Percentiles rank a stretch among this genome's conserved stretches.
Conservation (phyloP, 1,140 invertebrate species). For the Ips nitidus region DNA sequence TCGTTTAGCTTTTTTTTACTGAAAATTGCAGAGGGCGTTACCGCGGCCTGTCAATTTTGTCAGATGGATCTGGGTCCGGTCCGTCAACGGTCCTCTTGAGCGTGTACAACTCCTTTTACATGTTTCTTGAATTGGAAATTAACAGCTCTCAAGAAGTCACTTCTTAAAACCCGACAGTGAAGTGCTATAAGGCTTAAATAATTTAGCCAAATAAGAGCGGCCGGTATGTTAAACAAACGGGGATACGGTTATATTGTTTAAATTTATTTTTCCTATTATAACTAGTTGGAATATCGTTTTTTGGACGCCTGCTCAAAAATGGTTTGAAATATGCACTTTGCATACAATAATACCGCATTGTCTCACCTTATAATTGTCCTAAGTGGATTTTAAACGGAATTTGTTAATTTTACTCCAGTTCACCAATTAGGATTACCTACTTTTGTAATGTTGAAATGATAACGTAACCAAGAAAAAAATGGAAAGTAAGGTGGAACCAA, state of each 20-base stretch:
- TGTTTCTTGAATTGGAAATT: constrained; percentile 33
- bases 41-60: constrained; percentile 15
- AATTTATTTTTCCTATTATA: constrained; percentile 21
- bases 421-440: constrained; percentile 15
- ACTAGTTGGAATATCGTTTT: not conserved
- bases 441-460: not conserved
- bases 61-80: constrained; percentile 31
- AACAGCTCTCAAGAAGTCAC: constrained; percentile 33
- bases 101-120: constrained; percentile 24
- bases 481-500: no score
- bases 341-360: constrained; percentile 1
- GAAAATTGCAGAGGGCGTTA: not conserved
- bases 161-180: constrained; percentile 28
- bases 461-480: no score
- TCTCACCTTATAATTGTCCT: constrained; percentile 12
- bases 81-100: constrained; percentile 19
- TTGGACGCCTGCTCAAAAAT: not conserved
- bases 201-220: constrained; percentile 25
- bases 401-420: constrained; percentile 21
- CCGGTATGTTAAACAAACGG: constrained; percentile 14
- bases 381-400: constrained; percentile 14
- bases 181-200: constrained; percentile 23
- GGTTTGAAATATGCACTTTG: constrained; percentile 2
- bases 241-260: constrained; percentile 25
- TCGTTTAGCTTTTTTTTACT: no score